phyloP scores from a whole-genome alignment of 2,797 vertebrate genomes.

The Merluccius polli region DNA sequence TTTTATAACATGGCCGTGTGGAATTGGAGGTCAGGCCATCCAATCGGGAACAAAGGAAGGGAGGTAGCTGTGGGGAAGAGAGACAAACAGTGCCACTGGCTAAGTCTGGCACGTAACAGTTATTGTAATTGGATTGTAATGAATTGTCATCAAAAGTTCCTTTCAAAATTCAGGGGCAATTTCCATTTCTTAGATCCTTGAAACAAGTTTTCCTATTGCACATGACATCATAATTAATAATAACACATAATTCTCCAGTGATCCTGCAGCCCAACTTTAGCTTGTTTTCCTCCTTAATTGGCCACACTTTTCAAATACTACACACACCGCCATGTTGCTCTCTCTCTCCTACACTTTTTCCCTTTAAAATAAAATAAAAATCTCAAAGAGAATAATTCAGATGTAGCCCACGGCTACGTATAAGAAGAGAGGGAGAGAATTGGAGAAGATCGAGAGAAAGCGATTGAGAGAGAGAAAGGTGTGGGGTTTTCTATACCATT shows the following conservation, averaged over 20 bases:
- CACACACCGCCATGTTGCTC: conserved; percentile 47
- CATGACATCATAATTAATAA: too few relatives aligned
- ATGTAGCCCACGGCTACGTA: conserved; percentile 58
- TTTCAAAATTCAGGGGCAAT: too few relatives aligned
- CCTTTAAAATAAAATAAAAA: conserved; percentile 26
- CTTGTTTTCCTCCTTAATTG: conserved; percentile 46
- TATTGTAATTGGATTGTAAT: too few relatives aligned
- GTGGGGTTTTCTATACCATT: conserved; percentile 37
- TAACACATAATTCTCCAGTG: conserved; percentile 14
- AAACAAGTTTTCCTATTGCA: too few relatives aligned
- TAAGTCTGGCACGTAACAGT: too few relatives aligned
- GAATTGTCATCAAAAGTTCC: too few relatives aligned
- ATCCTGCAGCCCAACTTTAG: conserved; percentile 45
- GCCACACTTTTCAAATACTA: conserved; percentile 57
- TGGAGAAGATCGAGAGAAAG: background rate
- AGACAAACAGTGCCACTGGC: too few relatives aligned
- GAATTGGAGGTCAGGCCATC: too few relatives aligned
- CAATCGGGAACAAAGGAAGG: too few relatives aligned
- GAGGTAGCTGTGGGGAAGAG: too few relatives aligned
- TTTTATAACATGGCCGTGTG: too few relatives aligned
- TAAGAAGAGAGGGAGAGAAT: conserved; percentile 56
- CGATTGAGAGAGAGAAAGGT: background rate
- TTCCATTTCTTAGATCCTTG: too few relatives aligned
- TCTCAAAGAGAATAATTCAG: conserved; percentile 74
- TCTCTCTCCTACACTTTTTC: conserved; percentile 48